These are phyloP conservation scores for Tromatobia lineatoria DNA, from an alignment of 2,888 invertebrate species.

Conservation along the genomic window DNA sequence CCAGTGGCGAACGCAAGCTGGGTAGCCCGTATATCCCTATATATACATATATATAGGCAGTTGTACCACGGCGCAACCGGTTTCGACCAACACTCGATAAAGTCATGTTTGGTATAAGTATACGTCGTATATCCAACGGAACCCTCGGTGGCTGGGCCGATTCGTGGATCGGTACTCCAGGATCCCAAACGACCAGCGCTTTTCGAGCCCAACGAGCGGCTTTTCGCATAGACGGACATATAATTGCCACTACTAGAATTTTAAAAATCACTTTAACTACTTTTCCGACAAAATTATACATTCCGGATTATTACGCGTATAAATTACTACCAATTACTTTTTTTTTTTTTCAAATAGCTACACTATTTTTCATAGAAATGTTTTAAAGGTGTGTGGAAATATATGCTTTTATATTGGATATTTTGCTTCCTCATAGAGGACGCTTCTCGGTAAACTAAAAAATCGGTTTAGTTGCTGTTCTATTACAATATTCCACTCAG, in stretches of 20 bases:
- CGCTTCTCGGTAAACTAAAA: no score
- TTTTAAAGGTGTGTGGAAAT: no score
- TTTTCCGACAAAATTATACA: no score
- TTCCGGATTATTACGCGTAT: no score
- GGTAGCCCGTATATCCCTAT: not conserved
- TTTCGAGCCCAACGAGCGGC: not conserved
- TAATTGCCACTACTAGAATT: not conserved
- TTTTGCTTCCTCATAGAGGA: no score
- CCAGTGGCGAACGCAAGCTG: slow-evolving; percentile 33
- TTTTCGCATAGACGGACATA: not conserved
- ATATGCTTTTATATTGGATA: no score
- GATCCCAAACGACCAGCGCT: not conserved
- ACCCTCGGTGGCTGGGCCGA: slow-evolving; percentile 17
- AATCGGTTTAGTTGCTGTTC: no score
- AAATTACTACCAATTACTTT: no score
- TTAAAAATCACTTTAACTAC: no score
- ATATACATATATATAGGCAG: not conserved
- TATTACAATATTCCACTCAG: no score
- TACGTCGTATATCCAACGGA: slow-evolving; percentile 28
- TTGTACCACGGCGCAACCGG: slow-evolving; percentile 74
- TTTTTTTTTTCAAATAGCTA: no score
- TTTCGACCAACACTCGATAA: slow-evolving; percentile 80
- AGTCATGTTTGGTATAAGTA: slow-evolving; percentile 72
- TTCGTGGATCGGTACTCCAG: slow-evolving; percentile 23
- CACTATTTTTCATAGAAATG: no score